Percentiles rank a stretch among this genome's conserved stretches.
Conservation (phyloP, 2,797 vertebrate species). For the Acanthurus tractus region DNA sequence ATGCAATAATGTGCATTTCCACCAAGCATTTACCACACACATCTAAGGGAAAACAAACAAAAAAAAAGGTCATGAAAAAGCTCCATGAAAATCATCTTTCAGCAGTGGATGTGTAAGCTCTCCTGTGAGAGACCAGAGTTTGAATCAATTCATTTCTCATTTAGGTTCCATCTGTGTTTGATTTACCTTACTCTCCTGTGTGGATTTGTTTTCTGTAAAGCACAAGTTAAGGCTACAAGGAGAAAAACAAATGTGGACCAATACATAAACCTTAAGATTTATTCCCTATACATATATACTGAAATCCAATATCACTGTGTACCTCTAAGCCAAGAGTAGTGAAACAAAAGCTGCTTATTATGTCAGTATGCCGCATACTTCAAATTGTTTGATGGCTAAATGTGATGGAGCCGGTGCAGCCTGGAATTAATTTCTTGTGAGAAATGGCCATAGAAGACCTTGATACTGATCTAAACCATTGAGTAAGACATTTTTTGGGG, state of each 20-base stretch:
- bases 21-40: constrained; percentile 1
- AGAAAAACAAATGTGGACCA: constrained; percentile 18
- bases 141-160: constrained; percentile 44
- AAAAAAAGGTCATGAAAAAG: not conserved
- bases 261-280: constrained; percentile 25
- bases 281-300: constrained; percentile 19
- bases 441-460: constrained; percentile 29
- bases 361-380: constrained; percentile 9
- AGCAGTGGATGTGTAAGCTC: not conserved
- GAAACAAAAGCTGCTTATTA: constrained; percentile 31
- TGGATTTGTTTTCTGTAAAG: constrained; percentile 35
- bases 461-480: constrained; percentile 25
- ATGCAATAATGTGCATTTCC: constrained; percentile 30
- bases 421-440: constrained; percentile 36
- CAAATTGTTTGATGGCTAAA: constrained; percentile 40
- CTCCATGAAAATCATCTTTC: constrained; percentile 22
- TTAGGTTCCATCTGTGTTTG: constrained; percentile 37
- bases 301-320: constrained; percentile 26
- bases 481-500: not conserved
- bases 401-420: constrained; percentile 27
- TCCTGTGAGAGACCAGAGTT: constrained; percentile 18
- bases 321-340: not conserved
- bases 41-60: not conserved
- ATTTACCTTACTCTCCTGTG: constrained; percentile 10
- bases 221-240: constrained; percentile 5